Base-by-base conservation (phyloP, 1,140 invertebrate species). In the Lysiphlebus fabarum region DNA sequence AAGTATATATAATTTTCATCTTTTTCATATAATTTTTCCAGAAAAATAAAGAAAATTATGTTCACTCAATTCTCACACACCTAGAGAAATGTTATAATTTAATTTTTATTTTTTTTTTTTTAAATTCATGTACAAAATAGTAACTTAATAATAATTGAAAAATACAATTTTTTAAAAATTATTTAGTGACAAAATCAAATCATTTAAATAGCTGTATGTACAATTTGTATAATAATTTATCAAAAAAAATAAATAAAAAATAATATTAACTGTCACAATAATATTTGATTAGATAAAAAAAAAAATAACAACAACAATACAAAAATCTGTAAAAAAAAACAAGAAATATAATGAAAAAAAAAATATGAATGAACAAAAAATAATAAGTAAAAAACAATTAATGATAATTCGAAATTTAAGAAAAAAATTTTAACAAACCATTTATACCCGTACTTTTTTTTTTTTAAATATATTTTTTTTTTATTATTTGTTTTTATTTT, bases 1-100 rank as follows among this genome's bases (percentile, higher is more conserved):
- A 49, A 49, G 5, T 33, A 49, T 49, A 34, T 49, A 34, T 17
- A 49, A 49, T 34, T 49, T 17, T 34, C 33, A 34, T 49, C 11
- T 49, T 49, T 42, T 42, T 42, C 6, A 7, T 41, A 7, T 49
- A 34, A 14, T 49, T 49, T 49, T 49, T 49, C 47, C 9, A 6
- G 33, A 9, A n/a, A n/a, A n/a, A n/a, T n/a, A n/a, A n/a, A n/a
- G 17, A 17, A 34, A 49, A 34, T 9, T n/a, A 49, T 34, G 36
- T 17, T 8, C 8, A 34, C 14, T 26, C 17, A 17, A 49, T 26
- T 17, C 6, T 47, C 26, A 47, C 9, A 14, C 26, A 17, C 17
- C 17, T 12, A 2, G n/a, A 47, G 26, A 17, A 47, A 47, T 4
- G n/a, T n/a, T 42, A 12, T 14, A 12, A 26, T 17, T 47, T 7